Evolutionary conservation across 2,888 invertebrate genomes (phyloP).

Genomic region (Tetragonula carbonaria): DNA sequence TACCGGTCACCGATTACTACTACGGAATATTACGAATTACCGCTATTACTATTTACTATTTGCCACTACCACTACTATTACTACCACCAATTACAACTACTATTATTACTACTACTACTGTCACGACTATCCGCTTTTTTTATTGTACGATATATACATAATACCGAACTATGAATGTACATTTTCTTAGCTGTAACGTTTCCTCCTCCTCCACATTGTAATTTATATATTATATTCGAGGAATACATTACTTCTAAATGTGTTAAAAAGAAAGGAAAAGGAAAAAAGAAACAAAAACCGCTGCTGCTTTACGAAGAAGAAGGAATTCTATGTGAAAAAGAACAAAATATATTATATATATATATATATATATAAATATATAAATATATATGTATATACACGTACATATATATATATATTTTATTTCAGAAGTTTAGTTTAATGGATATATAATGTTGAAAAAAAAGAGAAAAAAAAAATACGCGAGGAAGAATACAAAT

Average conservation of each 20-base stretch:
- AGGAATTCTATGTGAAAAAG: constrained; percentile 62
- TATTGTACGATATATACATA: constrained; percentile 75
- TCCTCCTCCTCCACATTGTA: constrained; percentile 65
- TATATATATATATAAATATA: constrained; percentile 57
- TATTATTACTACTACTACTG: constrained; percentile 66
- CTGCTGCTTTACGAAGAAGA: constrained; percentile 75
- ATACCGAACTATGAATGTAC: constrained; percentile 78
- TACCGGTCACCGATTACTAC: constrained; percentile 51
- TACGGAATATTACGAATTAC: constrained; percentile 43
- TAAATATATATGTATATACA: constrained; percentile 64
- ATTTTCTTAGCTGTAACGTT: constrained; percentile 78
- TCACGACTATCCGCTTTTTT: constrained; percentile 73
- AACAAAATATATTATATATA: constrained; percentile 61
- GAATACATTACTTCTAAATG: constrained; percentile 76
- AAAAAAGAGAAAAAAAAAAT: neutral
- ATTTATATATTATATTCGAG: constrained; percentile 78
- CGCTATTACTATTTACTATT: constrained; percentile 54
- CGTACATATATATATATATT: constrained; percentile 74
- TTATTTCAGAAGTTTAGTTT: constrained; percentile 79
- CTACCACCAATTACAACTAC: constrained; percentile 45
- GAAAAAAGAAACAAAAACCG: constrained; percentile 41
- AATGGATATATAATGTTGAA: constrained; percentile 67
- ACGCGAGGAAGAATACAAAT: constrained; percentile 71
- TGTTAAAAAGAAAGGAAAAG: constrained; percentile 68
- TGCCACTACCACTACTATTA: constrained; percentile 58